A percentile compares a stretch with the other conserved stretches of the same genome.
phyloP scores from a whole-genome alignment of 1,140 invertebrate species.

The Rhagoletis pomonella region DNA sequence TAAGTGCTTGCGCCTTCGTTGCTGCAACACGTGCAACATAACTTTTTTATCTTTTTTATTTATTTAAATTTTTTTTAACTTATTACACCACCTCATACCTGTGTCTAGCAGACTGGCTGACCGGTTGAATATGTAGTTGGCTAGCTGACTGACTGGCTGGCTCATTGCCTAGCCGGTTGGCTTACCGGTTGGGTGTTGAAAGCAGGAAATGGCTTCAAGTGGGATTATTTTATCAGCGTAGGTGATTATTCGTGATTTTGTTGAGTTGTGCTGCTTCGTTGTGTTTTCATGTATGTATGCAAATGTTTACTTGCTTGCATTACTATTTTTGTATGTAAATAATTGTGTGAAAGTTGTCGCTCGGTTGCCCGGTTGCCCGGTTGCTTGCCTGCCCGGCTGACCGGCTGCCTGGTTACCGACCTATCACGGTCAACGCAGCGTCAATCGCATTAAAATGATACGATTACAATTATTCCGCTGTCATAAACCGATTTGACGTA shows the following conservation, averaged over 20 bases:
- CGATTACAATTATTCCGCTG: constrained; percentile 38
- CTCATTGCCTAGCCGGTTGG: not conserved
- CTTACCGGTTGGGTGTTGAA: constrained; percentile 1
- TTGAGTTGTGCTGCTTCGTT: constrained; percentile 28
- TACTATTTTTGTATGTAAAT: not conserved
- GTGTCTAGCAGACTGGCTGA: not conserved
- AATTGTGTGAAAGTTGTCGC: not conserved
- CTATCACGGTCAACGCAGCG: not conserved
- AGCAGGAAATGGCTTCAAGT: constrained; percentile 47
- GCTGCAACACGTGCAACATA: not conserved
- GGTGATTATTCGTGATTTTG: constrained; percentile 48
- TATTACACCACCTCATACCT: not conserved
- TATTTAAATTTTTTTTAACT: not conserved
- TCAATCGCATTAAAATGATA: constrained; percentile 1
- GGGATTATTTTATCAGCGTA: constrained; percentile 40
- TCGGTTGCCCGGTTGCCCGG: too few relatives aligned
- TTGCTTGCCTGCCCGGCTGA: too few relatives aligned
- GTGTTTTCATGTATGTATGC: not conserved
- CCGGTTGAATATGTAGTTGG: not conserved
- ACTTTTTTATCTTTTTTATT: not conserved
- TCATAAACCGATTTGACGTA: constrained; percentile 8
- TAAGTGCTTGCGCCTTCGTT: not conserved
- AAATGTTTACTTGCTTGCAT: not conserved
- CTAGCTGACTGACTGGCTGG: not conserved
- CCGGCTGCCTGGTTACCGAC: not conserved